phyloP scores from a whole-genome alignment of 2,113 vertebrate genomes.

The Litocranius walleri region DNA sequence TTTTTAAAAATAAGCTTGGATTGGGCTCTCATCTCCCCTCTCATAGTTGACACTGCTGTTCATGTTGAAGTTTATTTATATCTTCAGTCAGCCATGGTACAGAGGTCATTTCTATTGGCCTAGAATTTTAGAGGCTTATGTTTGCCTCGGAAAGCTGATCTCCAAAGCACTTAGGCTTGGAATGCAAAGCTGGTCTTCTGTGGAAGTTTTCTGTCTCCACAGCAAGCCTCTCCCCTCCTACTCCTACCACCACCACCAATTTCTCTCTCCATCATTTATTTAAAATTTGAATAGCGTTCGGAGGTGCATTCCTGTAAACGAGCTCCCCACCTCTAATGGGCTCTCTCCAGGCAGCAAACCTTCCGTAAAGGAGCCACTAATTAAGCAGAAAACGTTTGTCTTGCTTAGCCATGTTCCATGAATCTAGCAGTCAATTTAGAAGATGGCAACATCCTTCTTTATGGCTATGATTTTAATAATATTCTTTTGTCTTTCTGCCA shows the following conservation, averaged over 20 bases:
- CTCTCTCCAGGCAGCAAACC: slow-evolving; percentile 80
- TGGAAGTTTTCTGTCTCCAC: background rate
- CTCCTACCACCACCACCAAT: background rate
- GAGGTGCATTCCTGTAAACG: slow-evolving; percentile 72
- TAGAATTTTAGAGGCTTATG: slow-evolving; percentile 66
- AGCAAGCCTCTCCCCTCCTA: background rate
- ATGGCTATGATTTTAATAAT: slow-evolving; percentile 72
- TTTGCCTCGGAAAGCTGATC: slow-evolving; percentile 44
- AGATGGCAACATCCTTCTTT: slow-evolving; percentile 74
- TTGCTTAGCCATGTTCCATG: slow-evolving; percentile 75
- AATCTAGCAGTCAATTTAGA: slow-evolving; percentile 78
- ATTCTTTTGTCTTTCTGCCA: slow-evolving; percentile 74
- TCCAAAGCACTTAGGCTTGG: background rate
- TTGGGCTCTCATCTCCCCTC: slow-evolving; percentile 45
- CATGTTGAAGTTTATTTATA: slow-evolving; percentile 61
- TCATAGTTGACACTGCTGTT: slow-evolving; percentile 53
- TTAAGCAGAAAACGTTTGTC: slow-evolving; percentile 81
- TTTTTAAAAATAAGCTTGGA: slow-evolving; percentile 58
- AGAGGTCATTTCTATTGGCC: slow-evolving; percentile 71
- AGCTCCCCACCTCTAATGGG: slow-evolving; percentile 78
- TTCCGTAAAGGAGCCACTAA: slow-evolving; percentile 80
- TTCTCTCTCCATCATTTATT: slow-evolving; percentile 11
- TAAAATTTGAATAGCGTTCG: slow-evolving; percentile 52
- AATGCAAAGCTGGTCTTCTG: slow-evolving; percentile 17
- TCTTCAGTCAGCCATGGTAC: slow-evolving; percentile 58